Conservation (phyloP, 2,797 vertebrate genomes). For the Paguma larvata region DNA sequence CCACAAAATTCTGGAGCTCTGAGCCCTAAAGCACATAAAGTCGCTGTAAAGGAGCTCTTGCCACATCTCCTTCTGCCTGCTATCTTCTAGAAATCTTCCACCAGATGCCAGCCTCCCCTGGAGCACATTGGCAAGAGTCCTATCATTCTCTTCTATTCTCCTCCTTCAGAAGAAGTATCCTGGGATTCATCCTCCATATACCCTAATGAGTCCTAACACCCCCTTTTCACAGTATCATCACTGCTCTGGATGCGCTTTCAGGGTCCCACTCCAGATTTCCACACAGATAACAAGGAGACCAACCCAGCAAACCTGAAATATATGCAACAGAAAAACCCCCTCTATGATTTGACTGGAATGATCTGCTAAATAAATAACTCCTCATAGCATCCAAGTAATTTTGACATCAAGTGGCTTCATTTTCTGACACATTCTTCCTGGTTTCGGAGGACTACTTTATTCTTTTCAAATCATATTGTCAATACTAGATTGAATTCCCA, state of each 20-base stretch:
- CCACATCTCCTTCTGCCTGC: neutral
- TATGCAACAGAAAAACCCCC: neutral
- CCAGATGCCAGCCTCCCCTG: neutral
- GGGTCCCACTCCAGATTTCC: neutral
- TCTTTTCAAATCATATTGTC: slow-evolving; percentile 56
- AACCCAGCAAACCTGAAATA: neutral
- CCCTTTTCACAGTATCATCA: slow-evolving; percentile 19
- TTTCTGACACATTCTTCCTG: slow-evolving; percentile 46
- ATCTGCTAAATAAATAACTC: slow-evolving; percentile 17
- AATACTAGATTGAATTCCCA: slow-evolving; percentile 57
- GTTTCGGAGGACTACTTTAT: slow-evolving; percentile 17
- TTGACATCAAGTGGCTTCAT: slow-evolving; percentile 16
- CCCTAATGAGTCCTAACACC: neutral
- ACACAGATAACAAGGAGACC: neutral
- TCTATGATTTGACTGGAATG: neutral
- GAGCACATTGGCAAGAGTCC: neutral
- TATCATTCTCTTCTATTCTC: neutral
- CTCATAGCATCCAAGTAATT: slow-evolving; percentile 40
- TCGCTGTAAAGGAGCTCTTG: neutral
- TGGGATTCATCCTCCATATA: neutral
- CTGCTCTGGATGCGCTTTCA: neutral
- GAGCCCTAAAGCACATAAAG: neutral
- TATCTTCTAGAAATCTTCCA: neutral
- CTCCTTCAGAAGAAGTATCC: slow-evolving; percentile 2
- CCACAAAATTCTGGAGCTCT: neutral